Conservation (phyloP, 2,797 vertebrate genomes). For the Enteromius unitaeniatus region DNA sequence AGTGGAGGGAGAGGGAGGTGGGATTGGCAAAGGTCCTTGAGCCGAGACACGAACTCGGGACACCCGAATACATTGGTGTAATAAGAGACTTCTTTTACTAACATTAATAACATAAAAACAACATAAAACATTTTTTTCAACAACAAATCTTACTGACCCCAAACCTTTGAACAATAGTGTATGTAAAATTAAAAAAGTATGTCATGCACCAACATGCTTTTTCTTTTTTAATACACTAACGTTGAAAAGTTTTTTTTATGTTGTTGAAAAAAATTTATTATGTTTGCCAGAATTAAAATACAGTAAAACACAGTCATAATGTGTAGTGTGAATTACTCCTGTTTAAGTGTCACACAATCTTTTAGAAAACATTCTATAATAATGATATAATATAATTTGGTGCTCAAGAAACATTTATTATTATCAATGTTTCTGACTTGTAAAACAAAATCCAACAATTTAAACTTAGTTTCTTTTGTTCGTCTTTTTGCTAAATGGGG, state of each 20-base stretch:
- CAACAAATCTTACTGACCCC: too few relatives aligned
- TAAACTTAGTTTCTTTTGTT: neutral
- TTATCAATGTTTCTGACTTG: neutral
- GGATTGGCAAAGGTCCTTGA: neutral
- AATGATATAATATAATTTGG: neutral
- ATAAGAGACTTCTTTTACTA: neutral
- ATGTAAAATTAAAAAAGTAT: too few relatives aligned
- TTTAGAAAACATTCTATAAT: neutral
- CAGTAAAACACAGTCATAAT: neutral
- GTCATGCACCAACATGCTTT: too few relatives aligned
- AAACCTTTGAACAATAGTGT: too few relatives aligned
- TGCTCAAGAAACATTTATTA: neutral
- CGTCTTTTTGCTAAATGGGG: neutral
- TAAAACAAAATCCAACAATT: neutral
- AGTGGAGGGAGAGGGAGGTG: neutral
- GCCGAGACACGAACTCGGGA: neutral
- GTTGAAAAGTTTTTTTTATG: neutral
- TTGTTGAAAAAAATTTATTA: neutral
- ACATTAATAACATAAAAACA: neutral
- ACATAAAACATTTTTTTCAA: too few relatives aligned
- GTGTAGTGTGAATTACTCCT: neutral
- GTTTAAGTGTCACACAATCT: neutral
- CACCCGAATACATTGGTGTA: neutral
- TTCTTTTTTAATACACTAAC: neutral
- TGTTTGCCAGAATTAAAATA: neutral